These are phyloP conservation scores for Periophthalmus magnuspinnatus DNA, from an alignment of 2,797 vertebrate species.

Conservation along the genomic window DNA sequence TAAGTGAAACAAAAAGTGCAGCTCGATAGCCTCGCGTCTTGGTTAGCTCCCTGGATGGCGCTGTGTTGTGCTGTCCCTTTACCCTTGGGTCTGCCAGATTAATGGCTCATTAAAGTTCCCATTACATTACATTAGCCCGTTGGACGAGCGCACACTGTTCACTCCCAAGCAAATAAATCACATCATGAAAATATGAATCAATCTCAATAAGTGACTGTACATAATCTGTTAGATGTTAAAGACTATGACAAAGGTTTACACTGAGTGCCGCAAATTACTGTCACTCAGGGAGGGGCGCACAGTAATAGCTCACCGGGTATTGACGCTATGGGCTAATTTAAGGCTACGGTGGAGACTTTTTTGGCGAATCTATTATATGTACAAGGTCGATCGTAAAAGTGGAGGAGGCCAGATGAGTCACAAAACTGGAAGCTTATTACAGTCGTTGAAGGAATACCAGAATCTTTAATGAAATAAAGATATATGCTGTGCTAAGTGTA, in stretches of 20 bases:
- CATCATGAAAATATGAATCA: slow-evolving; percentile 74
- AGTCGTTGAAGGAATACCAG: slow-evolving; percentile 38
- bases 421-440: slow-evolving; percentile 1
- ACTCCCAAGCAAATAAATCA: slow-evolving; percentile 63
- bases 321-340: slow-evolving; percentile 42
- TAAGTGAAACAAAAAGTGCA: slow-evolving; percentile 9
- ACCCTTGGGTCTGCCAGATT: slow-evolving; percentile 71
- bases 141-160: slow-evolving; percentile 48
- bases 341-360: slow-evolving; percentile 27
- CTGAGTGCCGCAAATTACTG: slow-evolving; percentile 61
- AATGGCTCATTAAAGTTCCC: slow-evolving; percentile 76
- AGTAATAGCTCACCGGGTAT: slow-evolving; percentile 41
- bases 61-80: slow-evolving; percentile 60
- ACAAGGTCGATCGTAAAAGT: slow-evolving; percentile 19
- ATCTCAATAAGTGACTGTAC: slow-evolving; percentile 68
- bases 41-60: slow-evolving; percentile 37
- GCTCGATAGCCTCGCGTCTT: slow-evolving; percentile 25
- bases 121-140: slow-evolving; percentile 68
- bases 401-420: slow-evolving; percentile 2
- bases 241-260: slow-evolving; percentile 66
- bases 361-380: slow-evolving; percentile 3
- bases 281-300: slow-evolving; percentile 39
- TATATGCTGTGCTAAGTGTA: neutral
- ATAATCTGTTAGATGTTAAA: slow-evolving; percentile 67
- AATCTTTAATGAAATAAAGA: neutral